Base-by-base conservation (phyloP, 2,797 vertebrate species). In the Varecia variegata region DNA sequence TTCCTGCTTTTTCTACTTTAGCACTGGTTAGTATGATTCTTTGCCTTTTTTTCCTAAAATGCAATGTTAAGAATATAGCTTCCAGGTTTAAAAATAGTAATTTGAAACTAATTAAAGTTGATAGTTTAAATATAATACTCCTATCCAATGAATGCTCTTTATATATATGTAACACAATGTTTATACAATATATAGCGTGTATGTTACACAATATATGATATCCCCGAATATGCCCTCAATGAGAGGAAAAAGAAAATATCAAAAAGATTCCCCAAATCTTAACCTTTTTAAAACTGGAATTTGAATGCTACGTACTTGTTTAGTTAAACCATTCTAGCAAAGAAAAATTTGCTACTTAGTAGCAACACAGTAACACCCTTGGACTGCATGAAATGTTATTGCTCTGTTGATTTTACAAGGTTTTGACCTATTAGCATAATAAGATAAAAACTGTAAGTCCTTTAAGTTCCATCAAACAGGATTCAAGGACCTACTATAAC, bases 81-180 rank as follows among this genome's bases (percentile, higher is more conserved):
- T 23, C 32, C 27, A 71, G 23, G 17, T 54, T 93, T 67, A 45
- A 68, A 65, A 70, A 74, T 68, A 17, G 17, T 80, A 79, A 71
- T 80, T 74, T 82, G 71, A 95, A 95, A 85, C 13, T 52, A 65
- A 89, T 92, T 84, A 62, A 70, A 91, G 13, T 56, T 35, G 56
- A 35, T 93, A 65, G 21, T 71, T 85, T 77, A 90, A 91, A 70
- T 67, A 73, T 35, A 56, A 71, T 65, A 88, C 76, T 73, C 25
- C 60, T 85, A 2, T 25, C 7, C 40, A 30, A 17, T 43, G 43
- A 77, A 7, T 92, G 35, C 4, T 25, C 13, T 93, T 86, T 58
- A 15, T 70, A 35, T 23, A 40, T 81, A 6, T n/a, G 23, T 47
- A 27, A 50, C 32, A 38, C 30, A 38, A 1, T 52, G 30, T 45